Conservation (phyloP, 1,140 invertebrate genomes). For the Drosophila arizonae region DNA sequence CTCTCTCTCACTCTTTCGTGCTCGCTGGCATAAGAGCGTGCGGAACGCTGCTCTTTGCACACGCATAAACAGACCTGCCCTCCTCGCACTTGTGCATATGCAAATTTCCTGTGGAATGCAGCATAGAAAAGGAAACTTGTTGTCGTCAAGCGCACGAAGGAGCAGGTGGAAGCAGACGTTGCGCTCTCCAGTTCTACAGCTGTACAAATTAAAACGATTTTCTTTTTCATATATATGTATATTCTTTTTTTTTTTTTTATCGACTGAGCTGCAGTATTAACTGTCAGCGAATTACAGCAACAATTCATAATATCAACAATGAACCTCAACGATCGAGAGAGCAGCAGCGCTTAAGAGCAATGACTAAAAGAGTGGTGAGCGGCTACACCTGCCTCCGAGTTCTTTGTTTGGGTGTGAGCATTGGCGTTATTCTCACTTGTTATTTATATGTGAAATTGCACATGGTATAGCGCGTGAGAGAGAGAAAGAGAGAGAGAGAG, state of each 20-base stretch:
- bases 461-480: not conserved
- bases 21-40: slow-evolving; percentile 22
- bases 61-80: slow-evolving; percentile 19
- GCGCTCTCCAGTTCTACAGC: slow-evolving; percentile 1
- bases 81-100: slow-evolving; percentile 5
- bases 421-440: slow-evolving; percentile 16
- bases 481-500: no score
- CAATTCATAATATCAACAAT: slow-evolving; percentile 48
- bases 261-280: slow-evolving; percentile 18
- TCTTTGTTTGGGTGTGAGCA: slow-evolving; percentile 24
- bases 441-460: slow-evolving; percentile 29
- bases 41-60: slow-evolving; percentile 30
- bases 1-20: slow-evolving; percentile 1
- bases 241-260: not conserved
- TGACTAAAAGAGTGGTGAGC: slow-evolving; percentile 24
- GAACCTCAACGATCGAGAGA: slow-evolving; percentile 30
- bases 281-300: slow-evolving; percentile 9
- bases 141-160: slow-evolving; percentile 29
- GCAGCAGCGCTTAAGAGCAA: slow-evolving; percentile 35
- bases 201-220: slow-evolving; percentile 11
- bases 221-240: not conserved
- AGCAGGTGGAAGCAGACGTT: not conserved
- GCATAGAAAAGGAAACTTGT: slow-evolving; percentile 23
- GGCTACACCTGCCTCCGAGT: slow-evolving; percentile 20
- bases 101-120: slow-evolving; percentile 33